These are phyloP conservation scores for Drosophila malerkotliana DNA, from an alignment of 1,140 invertebrate species.

Conservation along the genomic window DNA sequence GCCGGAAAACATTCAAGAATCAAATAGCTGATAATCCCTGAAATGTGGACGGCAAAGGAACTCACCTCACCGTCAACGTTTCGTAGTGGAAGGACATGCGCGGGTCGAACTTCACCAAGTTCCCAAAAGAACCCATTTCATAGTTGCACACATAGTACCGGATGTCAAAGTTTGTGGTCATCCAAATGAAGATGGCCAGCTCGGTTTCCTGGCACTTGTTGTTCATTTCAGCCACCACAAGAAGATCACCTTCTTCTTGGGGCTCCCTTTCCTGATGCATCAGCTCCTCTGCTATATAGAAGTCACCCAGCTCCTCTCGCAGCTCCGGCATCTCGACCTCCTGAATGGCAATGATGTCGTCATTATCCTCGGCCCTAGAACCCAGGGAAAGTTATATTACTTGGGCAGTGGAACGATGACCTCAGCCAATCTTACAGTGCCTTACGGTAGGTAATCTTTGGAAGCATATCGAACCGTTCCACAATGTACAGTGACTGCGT, in stretches of 20 bases:
- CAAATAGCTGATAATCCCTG: not conserved
- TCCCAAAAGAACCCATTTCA: slow-evolving; percentile 57
- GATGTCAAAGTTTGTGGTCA: slow-evolving; percentile 56
- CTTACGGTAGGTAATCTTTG: slow-evolving; percentile 56
- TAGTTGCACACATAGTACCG: slow-evolving; percentile 48
- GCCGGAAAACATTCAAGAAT: not conserved
- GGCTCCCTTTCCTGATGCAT: slow-evolving; percentile 37
- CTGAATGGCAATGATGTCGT: slow-evolving; percentile 69
- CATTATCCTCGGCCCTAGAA: slow-evolving; percentile 69
- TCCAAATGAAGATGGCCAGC: slow-evolving; percentile 62
- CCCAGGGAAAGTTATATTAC: not conserved
- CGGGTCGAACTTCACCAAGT: slow-evolving; percentile 43
- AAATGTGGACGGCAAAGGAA: not conserved
- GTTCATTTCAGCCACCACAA: slow-evolving; percentile 58
- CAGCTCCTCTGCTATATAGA: slow-evolving; percentile 71
- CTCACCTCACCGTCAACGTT: slow-evolving; percentile 45
- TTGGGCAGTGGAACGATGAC: not conserved
- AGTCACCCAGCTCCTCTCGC: slow-evolving; percentile 57
- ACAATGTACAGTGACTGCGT: slow-evolving; percentile 58
- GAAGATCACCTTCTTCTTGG: not conserved
- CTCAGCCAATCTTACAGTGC: slow-evolving; percentile 56
- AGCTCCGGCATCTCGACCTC: slow-evolving; percentile 55
- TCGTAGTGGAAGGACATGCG: slow-evolving; percentile 8
- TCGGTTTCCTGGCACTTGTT: slow-evolving; percentile 24
- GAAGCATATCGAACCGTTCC: slow-evolving; percentile 29